Evolutionary conservation across 2,113 vertebrate species (phyloP).

Genomic region (Apeltes quadracus): DNA sequence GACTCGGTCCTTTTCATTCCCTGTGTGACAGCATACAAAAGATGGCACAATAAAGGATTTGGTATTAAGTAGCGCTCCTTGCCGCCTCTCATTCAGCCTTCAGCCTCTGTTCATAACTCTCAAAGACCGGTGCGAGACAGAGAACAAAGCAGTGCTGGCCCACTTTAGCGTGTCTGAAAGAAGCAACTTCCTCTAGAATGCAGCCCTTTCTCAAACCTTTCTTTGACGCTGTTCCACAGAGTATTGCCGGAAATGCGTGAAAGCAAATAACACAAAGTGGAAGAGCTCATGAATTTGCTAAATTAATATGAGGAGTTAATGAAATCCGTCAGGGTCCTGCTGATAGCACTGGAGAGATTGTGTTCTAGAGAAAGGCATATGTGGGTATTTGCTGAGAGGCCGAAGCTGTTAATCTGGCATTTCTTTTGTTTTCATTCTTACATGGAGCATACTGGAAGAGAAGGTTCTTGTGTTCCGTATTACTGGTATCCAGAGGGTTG

Average conservation of each 20-base stretch:
- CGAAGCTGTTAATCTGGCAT: not conserved
- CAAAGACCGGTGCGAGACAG: constrained; percentile 54
- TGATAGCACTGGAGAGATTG: not conserved
- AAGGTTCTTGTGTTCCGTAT: constrained; percentile 22
- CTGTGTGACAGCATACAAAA: constrained; percentile 69
- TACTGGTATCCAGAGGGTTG: constrained; percentile 19
- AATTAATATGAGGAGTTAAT: constrained; percentile 12
- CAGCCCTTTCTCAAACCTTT: constrained; percentile 56
- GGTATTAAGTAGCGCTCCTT: constrained; percentile 69
- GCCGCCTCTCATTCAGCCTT: constrained; percentile 55
- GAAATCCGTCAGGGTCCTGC: constrained; percentile 4
- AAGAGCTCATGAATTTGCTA: constrained; percentile 30
- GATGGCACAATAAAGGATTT: constrained; percentile 72
- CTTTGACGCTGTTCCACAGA: constrained; percentile 48
- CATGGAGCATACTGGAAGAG: not conserved
- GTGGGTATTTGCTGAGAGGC: constrained; percentile 1
- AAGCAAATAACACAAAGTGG: constrained; percentile 35
- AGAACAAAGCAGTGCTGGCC: constrained; percentile 65
- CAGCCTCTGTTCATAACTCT: constrained; percentile 57
- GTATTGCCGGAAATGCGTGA: constrained; percentile 47
- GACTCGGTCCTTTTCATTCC: constrained; percentile 65
- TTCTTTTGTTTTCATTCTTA: constrained; percentile 3
- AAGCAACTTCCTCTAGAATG: constrained; percentile 67
- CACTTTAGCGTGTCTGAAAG: constrained; percentile 66
- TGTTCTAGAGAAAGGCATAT: not conserved